Evolutionary conservation across 1,140 invertebrate genomes (phyloP).

Genomic region (Micrasema longulum): DNA sequence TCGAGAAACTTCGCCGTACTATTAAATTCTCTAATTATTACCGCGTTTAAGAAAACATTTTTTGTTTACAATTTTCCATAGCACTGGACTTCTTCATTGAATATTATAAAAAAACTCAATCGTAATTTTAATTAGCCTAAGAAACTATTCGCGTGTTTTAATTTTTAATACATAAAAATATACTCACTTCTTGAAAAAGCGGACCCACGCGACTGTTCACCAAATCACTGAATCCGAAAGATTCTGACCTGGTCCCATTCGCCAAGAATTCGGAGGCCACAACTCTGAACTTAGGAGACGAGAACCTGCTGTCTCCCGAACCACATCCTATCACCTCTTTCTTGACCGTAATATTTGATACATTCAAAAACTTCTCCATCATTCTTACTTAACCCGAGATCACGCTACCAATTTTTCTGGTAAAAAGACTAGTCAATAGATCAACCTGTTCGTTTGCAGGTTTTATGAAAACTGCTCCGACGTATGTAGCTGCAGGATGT

Average conservation of each 20-base stretch:
- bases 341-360: slow-evolving; percentile 11
- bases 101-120: too few species aligned
- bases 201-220: slow-evolving; percentile 9
- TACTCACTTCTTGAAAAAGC: slow-evolving; percentile 27
- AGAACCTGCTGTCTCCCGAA: background rate
- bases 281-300: slow-evolving; percentile 7
- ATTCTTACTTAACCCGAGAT: slow-evolving; percentile 5
- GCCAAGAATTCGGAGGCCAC: slow-evolving; percentile 19
- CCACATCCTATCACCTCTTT: slow-evolving; percentile 7
- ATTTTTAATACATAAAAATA: background rate
- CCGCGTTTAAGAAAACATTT: too few species aligned
- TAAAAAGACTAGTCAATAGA: too few species aligned
- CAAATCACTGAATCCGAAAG: slow-evolving; percentile 28
- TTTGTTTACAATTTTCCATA: too few species aligned
- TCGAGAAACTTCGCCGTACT: too few species aligned
- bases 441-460: slow-evolving; percentile 46
- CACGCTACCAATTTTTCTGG: background rate
- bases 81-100: too few species aligned
- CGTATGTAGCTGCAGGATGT: slow-evolving; percentile 28
- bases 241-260: background rate
- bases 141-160: too few species aligned
- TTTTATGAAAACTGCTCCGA: slow-evolving; percentile 50
- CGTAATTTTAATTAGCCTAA: too few species aligned
- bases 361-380: slow-evolving; percentile 19
- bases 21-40: too few species aligned